Evolutionary conservation across 2,888 invertebrate genomes (phyloP).

Genomic region (Dryomyza anilis): DNA sequence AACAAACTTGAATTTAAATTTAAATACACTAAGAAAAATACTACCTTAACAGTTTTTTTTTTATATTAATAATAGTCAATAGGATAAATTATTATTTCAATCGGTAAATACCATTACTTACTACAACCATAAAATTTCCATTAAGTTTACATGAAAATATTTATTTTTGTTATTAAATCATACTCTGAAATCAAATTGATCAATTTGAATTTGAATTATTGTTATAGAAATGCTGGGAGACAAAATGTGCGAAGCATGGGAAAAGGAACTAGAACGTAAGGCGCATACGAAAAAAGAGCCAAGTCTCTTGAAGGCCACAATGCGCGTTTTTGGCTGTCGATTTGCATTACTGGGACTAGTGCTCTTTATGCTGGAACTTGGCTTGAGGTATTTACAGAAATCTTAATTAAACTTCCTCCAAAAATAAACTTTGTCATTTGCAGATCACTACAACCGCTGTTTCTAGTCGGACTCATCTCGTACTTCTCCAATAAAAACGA

Average conservation of each 20-base stretch:
- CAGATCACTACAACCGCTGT: constrained; percentile 70
- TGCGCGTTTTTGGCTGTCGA: constrained; percentile 67
- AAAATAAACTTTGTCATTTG: neutral
- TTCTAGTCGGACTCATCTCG: constrained; percentile 68
- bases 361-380: constrained; percentile 67
- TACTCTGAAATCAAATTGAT: no score
- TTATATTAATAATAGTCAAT: no score
- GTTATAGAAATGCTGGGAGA: constrained; percentile 64
- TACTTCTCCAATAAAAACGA: constrained; percentile 62
- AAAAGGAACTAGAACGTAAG: constrained; percentile 63
- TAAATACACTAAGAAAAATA: no score
- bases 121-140: no score
- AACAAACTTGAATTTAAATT: no score
- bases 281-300: constrained; percentile 61
- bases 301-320: constrained; percentile 55
- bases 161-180: no score
- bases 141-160: no score
- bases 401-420: neutral
- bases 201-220: no score
- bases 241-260: constrained; percentile 67
- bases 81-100: no score
- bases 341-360: constrained; percentile 67
- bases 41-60: no score
- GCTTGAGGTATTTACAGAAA: constrained; percentile 60
- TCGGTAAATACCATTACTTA: no score